Percentiles rank a stretch among this genome's conserved stretches.
Evolutionary conservation across 2,888 invertebrate species (phyloP).

Genomic region (Ophion ventricosus): DNA sequence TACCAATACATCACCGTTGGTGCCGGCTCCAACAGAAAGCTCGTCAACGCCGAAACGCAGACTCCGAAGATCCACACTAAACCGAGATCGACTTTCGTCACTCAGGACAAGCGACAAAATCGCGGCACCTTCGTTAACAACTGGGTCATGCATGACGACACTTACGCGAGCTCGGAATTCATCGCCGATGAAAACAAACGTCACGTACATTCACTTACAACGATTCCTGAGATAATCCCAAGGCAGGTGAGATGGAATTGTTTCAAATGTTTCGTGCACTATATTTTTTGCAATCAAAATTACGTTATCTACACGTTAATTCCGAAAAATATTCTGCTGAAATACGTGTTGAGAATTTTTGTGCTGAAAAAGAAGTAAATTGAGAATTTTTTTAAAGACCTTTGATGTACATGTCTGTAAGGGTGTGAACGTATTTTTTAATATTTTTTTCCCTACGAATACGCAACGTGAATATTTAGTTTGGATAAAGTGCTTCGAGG

Average conservation of each 20-base stretch:
- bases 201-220: background rate
- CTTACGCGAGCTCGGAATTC: slow-evolving; percentile 83
- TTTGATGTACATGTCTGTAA: no score
- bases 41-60: slow-evolving; percentile 88
- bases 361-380: no score
- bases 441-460: no score
- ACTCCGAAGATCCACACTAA: slow-evolving; percentile 87
- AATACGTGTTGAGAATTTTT: no score
- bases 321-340: no score
- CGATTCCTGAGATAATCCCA: background rate
- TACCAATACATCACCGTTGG: slow-evolving; percentile 89
- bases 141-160: slow-evolving; percentile 93
- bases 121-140: slow-evolving; percentile 88
- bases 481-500: no score
- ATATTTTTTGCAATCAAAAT: background rate
- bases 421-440: no score
- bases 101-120: slow-evolving; percentile 85
- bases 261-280: no score
- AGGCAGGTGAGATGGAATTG: slow-evolving; percentile 10
- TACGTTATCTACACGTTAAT: background rate
- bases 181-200: slow-evolving; percentile 77
- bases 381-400: no score
- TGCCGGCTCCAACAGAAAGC: slow-evolving; percentile 88
- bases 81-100: slow-evolving; percentile 87
- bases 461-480: no score